Evolutionary conservation across 1,140 invertebrate species (phyloP).

Genomic region (Meloidogyne hapla): DNA sequence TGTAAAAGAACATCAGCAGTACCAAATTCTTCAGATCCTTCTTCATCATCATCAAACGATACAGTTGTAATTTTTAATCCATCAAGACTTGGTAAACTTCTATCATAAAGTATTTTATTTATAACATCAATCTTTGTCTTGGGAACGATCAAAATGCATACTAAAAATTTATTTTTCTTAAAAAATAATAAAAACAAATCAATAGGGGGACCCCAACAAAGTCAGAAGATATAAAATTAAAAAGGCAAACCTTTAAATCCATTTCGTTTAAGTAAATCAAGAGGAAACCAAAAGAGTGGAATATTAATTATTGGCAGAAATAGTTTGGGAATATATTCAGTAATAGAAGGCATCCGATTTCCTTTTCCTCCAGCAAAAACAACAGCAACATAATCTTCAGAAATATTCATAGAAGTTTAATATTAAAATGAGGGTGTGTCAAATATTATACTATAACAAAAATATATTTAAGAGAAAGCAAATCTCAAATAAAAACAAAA

Average conservation of each 20-base stretch:
- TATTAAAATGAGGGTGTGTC: too few relatives aligned
- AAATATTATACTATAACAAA: too few relatives aligned
- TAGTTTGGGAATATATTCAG: conserved; percentile 44
- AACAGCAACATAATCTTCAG: conserved; percentile 41
- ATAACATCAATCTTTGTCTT: conserved; percentile 37
- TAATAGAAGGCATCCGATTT: conserved; percentile 45
- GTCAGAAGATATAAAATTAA: neutral
- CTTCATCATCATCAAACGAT: conserved; percentile 14
- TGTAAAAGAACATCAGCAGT: conserved; percentile 45
- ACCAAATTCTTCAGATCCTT: conserved; percentile 47
- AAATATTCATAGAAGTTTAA: neutral
- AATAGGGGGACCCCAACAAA: too few relatives aligned
- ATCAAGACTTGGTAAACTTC: conserved; percentile 30
- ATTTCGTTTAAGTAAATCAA: conserved; percentile 43
- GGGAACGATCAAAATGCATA: conserved; percentile 22
- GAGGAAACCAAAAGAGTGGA: conserved; percentile 50
- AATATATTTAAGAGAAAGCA: too few relatives aligned
- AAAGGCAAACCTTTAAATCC: conserved; percentile 35
- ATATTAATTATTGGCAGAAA: conserved; percentile 48
- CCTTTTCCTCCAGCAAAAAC: conserved; percentile 50
- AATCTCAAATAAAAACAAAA: too few relatives aligned
- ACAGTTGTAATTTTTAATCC: conserved; percentile 42
- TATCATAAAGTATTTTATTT: conserved; percentile 32
- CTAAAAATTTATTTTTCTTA: neutral
- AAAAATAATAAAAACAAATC: neutral